phyloP scores from a whole-genome alignment of 1,140 invertebrate species.

The Anoplolepis gracilipes region DNA sequence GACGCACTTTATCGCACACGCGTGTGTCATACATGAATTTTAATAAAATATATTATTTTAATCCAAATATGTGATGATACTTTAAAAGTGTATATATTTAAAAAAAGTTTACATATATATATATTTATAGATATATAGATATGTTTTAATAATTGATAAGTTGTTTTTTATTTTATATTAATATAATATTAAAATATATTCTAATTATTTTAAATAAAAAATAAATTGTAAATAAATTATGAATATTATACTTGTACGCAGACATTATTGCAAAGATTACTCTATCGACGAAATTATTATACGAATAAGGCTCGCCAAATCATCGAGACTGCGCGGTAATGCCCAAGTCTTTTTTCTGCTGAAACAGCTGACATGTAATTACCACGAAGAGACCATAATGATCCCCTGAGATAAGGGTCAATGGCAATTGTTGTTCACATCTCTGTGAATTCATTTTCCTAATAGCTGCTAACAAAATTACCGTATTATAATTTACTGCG shows the following conservation, averaged over 20 bases:
- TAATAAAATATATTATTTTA: too few species aligned
- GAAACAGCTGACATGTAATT: slow-evolving; percentile 71
- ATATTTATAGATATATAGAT: too few species aligned
- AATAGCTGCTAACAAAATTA: slow-evolving; percentile 74
- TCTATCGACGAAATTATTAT: neutral
- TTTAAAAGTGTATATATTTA: too few species aligned
- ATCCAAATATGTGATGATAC: too few species aligned
- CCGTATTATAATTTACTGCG: slow-evolving; percentile 72
- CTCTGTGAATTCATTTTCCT: slow-evolving; percentile 68
- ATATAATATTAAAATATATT: too few species aligned
- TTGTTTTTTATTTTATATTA: too few species aligned
- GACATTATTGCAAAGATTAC: neutral
- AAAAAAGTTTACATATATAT: too few species aligned
- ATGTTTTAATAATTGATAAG: too few species aligned
- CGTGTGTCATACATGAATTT: too few species aligned
- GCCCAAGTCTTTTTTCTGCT: slow-evolving; percentile 37
- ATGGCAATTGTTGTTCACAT: slow-evolving; percentile 63
- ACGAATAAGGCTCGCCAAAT: neutral
- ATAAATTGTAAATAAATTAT: neutral
- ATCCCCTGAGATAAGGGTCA: slow-evolving; percentile 53
- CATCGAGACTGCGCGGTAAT: neutral
- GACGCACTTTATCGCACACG: too few species aligned
- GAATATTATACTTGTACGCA: neutral
- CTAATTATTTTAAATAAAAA: neutral
- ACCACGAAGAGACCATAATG: slow-evolving; percentile 74